Evolutionary conservation across 2,797 vertebrate genomes (phyloP).

Genomic region (Myripristis murdjan): DNA sequence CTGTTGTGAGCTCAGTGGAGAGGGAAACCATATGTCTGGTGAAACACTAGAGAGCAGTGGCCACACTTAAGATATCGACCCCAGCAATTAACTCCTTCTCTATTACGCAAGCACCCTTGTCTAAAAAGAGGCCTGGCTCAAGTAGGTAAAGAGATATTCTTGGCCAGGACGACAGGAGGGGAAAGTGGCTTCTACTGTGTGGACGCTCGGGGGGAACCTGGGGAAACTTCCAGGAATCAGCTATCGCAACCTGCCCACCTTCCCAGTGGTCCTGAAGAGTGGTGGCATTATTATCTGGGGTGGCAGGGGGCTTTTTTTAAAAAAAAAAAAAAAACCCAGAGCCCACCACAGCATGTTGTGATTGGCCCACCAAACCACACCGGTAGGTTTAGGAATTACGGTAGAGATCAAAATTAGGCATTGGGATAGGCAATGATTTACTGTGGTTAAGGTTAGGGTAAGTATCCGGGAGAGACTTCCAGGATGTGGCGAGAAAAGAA

Average conservation of each 20-base stretch:
- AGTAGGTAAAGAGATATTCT: conserved; percentile 22
- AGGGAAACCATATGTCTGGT: conserved; percentile 2
- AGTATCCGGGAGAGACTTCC: no score
- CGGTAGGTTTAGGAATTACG: no score
- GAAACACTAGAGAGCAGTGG: conserved; percentile 14
- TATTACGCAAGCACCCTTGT: neutral
- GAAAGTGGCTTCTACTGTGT: neutral
- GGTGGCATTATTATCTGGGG: conserved; percentile 1
- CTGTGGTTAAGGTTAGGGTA: no score
- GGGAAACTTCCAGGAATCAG: conserved; percentile 11
- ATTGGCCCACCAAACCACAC: no score
- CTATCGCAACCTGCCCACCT: conserved; percentile 15
- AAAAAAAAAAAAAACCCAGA: no score
- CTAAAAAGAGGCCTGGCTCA: conserved; percentile 5
- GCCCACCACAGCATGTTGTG: no score
- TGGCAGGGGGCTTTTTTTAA: no score
- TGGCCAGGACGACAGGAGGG: neutral
- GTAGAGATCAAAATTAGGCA: no score
- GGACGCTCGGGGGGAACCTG: neutral
- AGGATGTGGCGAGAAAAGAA: no score
- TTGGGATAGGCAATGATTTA: no score
- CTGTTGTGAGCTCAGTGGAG: neutral
- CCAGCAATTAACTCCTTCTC: neutral
- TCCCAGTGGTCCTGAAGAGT: conserved; percentile 4
- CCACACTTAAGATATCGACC: neutral